A percentile compares a stretch with the other conserved stretches of the same genome.
phyloP scores from a whole-genome alignment of 2,113 vertebrate genomes.

The Otus sunia region DNA sequence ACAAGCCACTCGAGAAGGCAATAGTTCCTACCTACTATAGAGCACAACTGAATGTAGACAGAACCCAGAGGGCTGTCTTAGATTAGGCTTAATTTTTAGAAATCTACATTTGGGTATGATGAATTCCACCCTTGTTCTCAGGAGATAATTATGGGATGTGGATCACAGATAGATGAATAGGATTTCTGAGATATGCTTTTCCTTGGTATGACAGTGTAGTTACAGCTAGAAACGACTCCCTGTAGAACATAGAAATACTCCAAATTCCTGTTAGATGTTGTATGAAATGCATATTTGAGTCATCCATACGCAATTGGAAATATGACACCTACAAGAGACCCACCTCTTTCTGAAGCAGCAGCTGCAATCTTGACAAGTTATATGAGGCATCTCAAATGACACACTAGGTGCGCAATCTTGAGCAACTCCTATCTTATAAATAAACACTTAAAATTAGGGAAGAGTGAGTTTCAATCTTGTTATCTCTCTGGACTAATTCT shows the following conservation, averaged over 20 bases:
- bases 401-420: neutral
- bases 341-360: conserved; percentile 21
- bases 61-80: neutral
- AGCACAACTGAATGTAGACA: neutral
- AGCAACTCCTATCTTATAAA: neutral
- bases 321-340: neutral
- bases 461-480: neutral
- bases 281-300: neutral
- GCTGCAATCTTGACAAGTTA: neutral
- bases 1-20: neutral
- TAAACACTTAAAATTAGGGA: neutral
- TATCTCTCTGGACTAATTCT: neutral
- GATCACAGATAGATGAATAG: neutral
- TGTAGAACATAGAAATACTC: neutral
- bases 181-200: neutral
- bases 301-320: neutral
- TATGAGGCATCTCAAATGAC: neutral
- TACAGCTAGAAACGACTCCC: neutral
- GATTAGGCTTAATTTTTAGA: neutral
- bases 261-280: neutral
- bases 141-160: neutral
- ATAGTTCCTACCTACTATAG: rapidly evolving
- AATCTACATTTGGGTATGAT: neutral
- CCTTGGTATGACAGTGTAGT: neutral
- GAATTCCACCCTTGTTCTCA: neutral